A percentile compares a stretch with the other conserved stretches of the same genome.
Evolutionary conservation across 1,140 invertebrate genomes (phyloP).

Genomic region (Colletes latitarsis): DNA sequence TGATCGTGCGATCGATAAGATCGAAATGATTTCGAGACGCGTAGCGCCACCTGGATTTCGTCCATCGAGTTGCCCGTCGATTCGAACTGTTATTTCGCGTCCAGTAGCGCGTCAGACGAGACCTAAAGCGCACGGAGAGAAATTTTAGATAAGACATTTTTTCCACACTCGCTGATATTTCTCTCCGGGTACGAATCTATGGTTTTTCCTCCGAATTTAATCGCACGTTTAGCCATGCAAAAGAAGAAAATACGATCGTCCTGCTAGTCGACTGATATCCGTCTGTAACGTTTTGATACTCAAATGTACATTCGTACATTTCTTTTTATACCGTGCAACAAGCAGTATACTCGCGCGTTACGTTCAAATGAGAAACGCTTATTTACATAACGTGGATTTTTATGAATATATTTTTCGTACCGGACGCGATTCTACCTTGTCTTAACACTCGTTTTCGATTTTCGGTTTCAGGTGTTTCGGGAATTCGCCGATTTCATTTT

Average conservation of each 20-base stretch:
- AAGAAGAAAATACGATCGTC: not conserved
- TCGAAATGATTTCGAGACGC: not conserved
- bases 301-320: conserved; percentile 42
- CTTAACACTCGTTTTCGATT: too few species aligned
- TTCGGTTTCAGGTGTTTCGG: not conserved
- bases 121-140: conserved; percentile 17
- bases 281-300: conserved; percentile 55
- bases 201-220: conserved; percentile 18
- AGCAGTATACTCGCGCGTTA: not conserved
- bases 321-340: conserved; percentile 41
- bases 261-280: conserved; percentile 26
- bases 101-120: not conserved
- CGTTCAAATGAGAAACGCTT: not conserved
- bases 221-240: conserved; percentile 14
- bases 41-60: not conserved
- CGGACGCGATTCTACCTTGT: not conserved
- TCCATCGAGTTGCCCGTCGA: too few species aligned
- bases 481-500: not conserved
- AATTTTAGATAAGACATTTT: conserved; percentile 8
- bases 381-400: conserved; percentile 28
- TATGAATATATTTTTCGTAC: not conserved
- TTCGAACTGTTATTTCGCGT: not conserved
- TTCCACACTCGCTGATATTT: not conserved
- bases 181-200: conserved; percentile 18
- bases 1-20: not conserved